Evolutionary conservation across 1,140 invertebrate species (phyloP).

Genomic region (Zaprionus capensis): DNA sequence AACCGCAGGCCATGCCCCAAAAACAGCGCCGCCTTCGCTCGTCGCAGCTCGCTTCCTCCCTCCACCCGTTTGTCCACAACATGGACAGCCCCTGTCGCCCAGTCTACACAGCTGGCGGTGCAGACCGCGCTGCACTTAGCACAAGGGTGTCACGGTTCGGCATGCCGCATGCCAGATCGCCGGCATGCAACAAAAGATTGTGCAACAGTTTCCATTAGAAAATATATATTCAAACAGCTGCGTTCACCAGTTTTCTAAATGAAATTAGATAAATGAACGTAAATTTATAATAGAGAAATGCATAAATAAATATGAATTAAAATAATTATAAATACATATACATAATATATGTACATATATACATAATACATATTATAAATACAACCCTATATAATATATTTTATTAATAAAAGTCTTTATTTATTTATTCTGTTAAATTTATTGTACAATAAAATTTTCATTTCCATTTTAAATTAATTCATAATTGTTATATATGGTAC

Average conservation of each 20-base stretch:
- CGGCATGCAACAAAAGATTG: conserved; percentile 36
- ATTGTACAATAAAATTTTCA: too few species aligned
- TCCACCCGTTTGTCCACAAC: neutral
- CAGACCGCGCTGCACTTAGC: conserved; percentile 41
- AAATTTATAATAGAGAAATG: too few species aligned
- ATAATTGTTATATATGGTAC: too few species aligned
- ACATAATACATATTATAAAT: too few species aligned
- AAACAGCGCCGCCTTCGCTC: conserved; percentile 9
- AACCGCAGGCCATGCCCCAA: conserved; percentile 74
- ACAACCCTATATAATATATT: too few species aligned
- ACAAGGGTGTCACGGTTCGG: conserved; percentile 48
- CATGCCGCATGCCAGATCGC: conserved; percentile 39
- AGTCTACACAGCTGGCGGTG: conserved; percentile 30
- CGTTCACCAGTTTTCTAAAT: neutral
- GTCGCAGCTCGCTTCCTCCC: neutral
- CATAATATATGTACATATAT: too few species aligned
- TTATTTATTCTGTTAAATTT: too few species aligned
- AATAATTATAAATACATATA: too few species aligned
- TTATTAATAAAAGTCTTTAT: too few species aligned
- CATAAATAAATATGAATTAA: too few species aligned
- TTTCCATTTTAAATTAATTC: too few species aligned
- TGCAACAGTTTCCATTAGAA: conserved; percentile 48
- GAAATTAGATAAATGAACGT: neutral
- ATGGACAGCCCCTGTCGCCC: conserved; percentile 2
- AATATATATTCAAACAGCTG: neutral